Evolutionary conservation across 2,797 vertebrate genomes (phyloP), one percentile per base, ranked within the genome.

Genomic region (Bufotes viridis): DNA sequence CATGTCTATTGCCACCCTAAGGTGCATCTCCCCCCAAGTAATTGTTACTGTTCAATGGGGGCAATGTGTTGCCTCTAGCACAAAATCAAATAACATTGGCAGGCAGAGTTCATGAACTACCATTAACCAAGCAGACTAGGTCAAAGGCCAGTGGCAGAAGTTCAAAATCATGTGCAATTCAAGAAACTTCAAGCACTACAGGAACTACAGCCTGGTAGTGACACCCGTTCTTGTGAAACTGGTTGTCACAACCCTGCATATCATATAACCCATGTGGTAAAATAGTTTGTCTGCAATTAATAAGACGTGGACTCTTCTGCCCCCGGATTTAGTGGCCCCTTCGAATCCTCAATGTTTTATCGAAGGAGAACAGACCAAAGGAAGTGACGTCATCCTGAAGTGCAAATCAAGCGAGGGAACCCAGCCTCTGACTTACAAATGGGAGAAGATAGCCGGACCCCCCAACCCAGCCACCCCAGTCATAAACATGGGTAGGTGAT

Each of bases 321-420:
- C 7, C 86, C 3, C 82, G 51, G 70, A 72, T 10, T 0, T 93
- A 98, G 98, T 96, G 70, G 96, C 96, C 61, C 98, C 98, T 0
- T 96, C 96, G 0, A 91, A 94, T 78, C 98, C 97, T 0, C 93
- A 91, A 63, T 99, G 98, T 92, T 95, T 94, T 96, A 94, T 92
- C 63, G 96, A 98, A 24, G 97, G 97, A 18, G 93, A 96, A 61
- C 90, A 94, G 75, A 87, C 92, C 17, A 93, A 94, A 49, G 97
- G 97, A 84, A 94, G 94, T 0, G 95, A 96, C 60, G 91, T 97
- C 88, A 96, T 96, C 72, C 93, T 99, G 91, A 96, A 96, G 91
- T 99, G 98, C 91, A 96, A 95, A 91, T 96, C 97, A 87, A 95
- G 93, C 0, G 96, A 96, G 0, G 97, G 97, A n/a, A 95, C 96